Conservation (phyloP, 1,140 invertebrate genomes). For the Tetraneura akinire region DNA sequence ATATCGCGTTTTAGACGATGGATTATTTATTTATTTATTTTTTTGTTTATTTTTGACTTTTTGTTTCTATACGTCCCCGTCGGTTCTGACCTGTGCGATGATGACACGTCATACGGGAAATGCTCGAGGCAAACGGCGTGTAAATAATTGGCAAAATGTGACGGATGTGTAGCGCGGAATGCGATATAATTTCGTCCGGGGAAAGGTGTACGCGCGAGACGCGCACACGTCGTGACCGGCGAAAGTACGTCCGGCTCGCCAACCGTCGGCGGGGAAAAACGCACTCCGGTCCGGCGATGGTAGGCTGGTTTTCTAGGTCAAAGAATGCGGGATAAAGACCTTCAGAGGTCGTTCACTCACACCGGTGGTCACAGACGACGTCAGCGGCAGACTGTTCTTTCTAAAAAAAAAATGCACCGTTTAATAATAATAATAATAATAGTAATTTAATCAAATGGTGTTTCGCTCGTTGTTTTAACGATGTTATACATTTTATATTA, state of each 20-base stretch:
- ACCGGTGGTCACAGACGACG: background rate
- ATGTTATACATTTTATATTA: too few species aligned
- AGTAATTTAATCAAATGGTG: background rate
- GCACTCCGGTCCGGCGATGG: constrained; percentile 11
- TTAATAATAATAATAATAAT: background rate
- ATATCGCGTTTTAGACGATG: too few species aligned
- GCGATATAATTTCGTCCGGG: constrained; percentile 24
- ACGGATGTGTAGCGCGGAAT: constrained; percentile 48
- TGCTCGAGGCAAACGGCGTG: background rate
- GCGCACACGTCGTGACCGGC: background rate
- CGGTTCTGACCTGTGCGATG: too few species aligned
- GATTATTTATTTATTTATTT: too few species aligned
- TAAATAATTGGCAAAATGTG: constrained; percentile 34
- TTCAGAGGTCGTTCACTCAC: constrained; percentile 50
- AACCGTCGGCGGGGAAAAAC: background rate
- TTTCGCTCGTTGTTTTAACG: background rate
- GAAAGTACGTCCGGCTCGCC: constrained; percentile 46
- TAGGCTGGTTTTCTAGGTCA: constrained; percentile 48
- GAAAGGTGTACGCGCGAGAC: constrained; percentile 14
- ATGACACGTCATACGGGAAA: background rate
- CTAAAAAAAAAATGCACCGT: background rate
- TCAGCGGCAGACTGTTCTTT: constrained; percentile 11
- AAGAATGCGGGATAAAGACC: constrained; percentile 49
- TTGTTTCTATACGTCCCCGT: too few species aligned
- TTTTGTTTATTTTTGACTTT: too few species aligned